Percentiles rank a stretch among this genome's conserved stretches.
phyloP scores from a whole-genome alignment of 2,888 invertebrate genomes.

The Melipona beecheii region DNA sequence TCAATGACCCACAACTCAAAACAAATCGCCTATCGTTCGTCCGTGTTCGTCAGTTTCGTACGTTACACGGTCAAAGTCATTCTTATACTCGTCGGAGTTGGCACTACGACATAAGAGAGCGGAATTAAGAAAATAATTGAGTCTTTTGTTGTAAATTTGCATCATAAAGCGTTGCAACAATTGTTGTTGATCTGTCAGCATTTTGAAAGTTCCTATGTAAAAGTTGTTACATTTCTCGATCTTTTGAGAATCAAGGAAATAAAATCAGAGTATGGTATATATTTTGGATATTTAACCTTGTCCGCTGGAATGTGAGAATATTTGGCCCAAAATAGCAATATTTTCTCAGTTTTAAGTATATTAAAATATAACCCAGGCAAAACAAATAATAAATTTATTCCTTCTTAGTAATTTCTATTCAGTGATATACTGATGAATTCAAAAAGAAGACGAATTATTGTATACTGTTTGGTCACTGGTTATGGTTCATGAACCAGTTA shows the following conservation, averaged over 20 bases:
- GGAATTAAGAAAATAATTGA: background rate
- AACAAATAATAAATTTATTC: too few relatives aligned
- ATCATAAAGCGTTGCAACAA: background rate
- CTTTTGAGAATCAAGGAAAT: background rate
- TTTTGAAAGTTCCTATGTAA: background rate
- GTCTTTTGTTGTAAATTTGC: background rate
- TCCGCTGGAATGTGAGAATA: too few relatives aligned
- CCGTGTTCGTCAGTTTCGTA: background rate
- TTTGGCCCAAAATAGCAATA: too few relatives aligned
- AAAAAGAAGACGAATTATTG: too few relatives aligned
- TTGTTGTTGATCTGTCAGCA: background rate
- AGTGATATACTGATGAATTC: too few relatives aligned
- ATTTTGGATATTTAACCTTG: too few relatives aligned
- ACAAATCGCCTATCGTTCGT: conserved; percentile 71
- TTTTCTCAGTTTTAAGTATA: too few relatives aligned
- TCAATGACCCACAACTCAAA: conserved; percentile 82
- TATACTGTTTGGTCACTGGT: too few relatives aligned
- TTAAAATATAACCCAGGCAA: too few relatives aligned
- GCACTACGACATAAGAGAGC: background rate
- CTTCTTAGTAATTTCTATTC: too few relatives aligned
- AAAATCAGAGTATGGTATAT: background rate
- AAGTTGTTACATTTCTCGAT: background rate
- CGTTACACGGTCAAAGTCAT: background rate
- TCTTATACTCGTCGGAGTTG: background rate
- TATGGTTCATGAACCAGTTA: too few relatives aligned